A percentile compares a stretch with the other conserved stretches of the same genome.
Evolutionary conservation across 2,888 invertebrate species (phyloP).

Genomic region (Noctua janthe): DNA sequence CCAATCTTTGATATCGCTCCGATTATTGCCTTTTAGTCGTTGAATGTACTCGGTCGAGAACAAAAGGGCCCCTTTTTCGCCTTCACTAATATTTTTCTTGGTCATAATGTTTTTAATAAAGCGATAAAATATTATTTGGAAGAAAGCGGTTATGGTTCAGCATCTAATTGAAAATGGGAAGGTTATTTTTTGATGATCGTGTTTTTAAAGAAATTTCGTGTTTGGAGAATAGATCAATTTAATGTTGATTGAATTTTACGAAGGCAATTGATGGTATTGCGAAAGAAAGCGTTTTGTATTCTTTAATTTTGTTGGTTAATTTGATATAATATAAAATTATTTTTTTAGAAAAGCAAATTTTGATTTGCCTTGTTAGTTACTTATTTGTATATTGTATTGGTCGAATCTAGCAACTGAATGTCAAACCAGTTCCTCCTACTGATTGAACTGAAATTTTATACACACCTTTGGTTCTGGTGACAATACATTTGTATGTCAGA

Average conservation of each 20-base stretch:
- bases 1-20: constrained; percentile 70
- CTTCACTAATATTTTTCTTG: constrained; percentile 56
- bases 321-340: too few relatives aligned
- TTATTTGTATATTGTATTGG: too few relatives aligned
- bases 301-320: too few relatives aligned
- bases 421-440: too few relatives aligned
- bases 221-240: constrained; percentile 26
- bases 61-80: constrained; percentile 49
- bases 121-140: constrained; percentile 57
- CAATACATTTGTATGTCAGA: too few relatives aligned
- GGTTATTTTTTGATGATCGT: constrained; percentile 34
- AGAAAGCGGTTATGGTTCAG: constrained; percentile 37
- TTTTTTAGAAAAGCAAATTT: too few relatives aligned
- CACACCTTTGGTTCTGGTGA: too few relatives aligned
- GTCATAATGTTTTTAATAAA: constrained; percentile 64
- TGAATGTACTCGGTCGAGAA: constrained; percentile 51
- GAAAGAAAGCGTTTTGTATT: background rate
- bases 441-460: too few relatives aligned
- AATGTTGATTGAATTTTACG: constrained; percentile 3
- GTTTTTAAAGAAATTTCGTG: constrained; percentile 18
- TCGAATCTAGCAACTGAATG: too few relatives aligned
- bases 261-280: background rate
- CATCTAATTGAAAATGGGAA: constrained; percentile 42
- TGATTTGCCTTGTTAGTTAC: too few relatives aligned
- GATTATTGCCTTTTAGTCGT: constrained; percentile 68